Evolutionary conservation across 2,797 vertebrate genomes (phyloP), one percentile per base, ranked within the genome.

Genomic region (Crypturellus tataupa): DNA sequence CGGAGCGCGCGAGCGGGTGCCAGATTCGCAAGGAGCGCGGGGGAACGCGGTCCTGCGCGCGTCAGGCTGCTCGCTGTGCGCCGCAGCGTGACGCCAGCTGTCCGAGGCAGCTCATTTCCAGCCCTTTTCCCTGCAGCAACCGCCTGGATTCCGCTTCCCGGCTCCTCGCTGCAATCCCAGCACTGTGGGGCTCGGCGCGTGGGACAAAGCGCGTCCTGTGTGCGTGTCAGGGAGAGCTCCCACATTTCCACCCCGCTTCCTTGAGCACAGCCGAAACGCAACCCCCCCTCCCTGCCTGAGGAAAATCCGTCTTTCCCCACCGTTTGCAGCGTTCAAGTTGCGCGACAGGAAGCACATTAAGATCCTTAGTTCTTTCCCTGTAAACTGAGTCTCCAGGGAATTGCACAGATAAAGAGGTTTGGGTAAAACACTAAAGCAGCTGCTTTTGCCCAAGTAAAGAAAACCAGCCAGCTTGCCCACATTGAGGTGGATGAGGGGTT

Each of bases 11-110:
- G 2, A 29, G 68, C n/a, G 60, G 64, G 46, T 16, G 7, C 59
- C 93, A 86, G 87, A 44, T 63, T 87, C n/a, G 5, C 67, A 24
- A 46, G 65, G 53, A 51, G 40, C 37, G 77, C 1, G 47, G 83
- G 93, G 67, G 80, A 90, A 78, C 60, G 24, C 14, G 3, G 19
- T 79, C 47, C 67, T 94, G 89, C 71, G 15, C 16, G 49, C 89
- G 94, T 92, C 93, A 93, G 90, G 62, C 92, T 65, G 90, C 63
- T 78, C 49, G 86, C 88, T 56, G 86, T n/a, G 68, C 24, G 71
- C 93, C 60, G 6, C 15, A 51, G 8, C 68, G 91, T 88, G 84
- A 93, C n/a, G 4, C 51, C 95, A 97, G 95, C 96, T 97, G 95
- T 93, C 95, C 90, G 87, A 12, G 33, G 78, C 24, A 23, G 92